These are phyloP conservation scores for Periplaneta americana DNA, from an alignment of 1,140 invertebrate species.

Conservation along the genomic window DNA sequence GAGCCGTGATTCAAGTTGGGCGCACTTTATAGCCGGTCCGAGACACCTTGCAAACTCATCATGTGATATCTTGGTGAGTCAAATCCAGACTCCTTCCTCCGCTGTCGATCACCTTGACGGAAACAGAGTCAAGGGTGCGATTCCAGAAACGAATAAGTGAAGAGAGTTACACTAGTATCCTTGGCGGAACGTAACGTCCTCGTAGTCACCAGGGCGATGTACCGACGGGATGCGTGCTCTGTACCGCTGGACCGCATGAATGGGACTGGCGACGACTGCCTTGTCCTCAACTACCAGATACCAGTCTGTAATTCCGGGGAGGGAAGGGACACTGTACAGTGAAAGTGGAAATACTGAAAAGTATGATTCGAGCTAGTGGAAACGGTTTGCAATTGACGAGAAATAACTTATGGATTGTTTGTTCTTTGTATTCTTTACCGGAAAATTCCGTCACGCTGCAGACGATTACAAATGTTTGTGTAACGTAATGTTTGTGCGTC, in stretches of 20 bases:
- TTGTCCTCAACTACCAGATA: background rate
- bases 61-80: no score
- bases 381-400: background rate
- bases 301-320: background rate
- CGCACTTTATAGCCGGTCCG: background rate
- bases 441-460: background rate
- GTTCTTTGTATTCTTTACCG: background rate
- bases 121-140: background rate
- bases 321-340: background rate
- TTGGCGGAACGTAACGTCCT: no score
- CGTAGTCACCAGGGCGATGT: background rate
- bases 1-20: conserved; percentile 19
- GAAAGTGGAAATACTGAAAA: background rate
- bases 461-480: background rate
- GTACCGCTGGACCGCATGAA: background rate
- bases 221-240: background rate
- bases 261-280: background rate
- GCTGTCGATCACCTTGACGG: background rate
- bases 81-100: background rate
- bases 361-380: background rate
- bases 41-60: background rate
- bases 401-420: no score
- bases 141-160: no score
- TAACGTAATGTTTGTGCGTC: background rate
- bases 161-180: background rate